A percentile compares a stretch with the other conserved stretches of the same genome.
phyloP scores from a whole-genome alignment of 1,140 invertebrate genomes.

The Apis mellifera region DNA sequence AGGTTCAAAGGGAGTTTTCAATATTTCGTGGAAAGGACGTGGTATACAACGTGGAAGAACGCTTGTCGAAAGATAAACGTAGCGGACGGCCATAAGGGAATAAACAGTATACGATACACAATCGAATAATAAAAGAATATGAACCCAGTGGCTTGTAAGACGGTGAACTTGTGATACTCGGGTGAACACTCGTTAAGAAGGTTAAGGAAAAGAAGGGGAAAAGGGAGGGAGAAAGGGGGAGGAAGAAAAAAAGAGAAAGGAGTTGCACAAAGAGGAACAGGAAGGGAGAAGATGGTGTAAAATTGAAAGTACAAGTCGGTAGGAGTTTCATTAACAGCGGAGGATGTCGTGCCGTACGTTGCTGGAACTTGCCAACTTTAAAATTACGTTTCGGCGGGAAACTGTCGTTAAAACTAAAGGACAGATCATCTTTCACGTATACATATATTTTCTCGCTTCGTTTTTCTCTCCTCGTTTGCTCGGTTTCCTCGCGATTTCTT shows the following conservation, averaged over 20 bases:
- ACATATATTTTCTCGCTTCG: background rate
- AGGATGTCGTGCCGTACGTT: conserved; percentile 56
- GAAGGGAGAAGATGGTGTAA: conserved; percentile 61
- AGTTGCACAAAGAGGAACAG: background rate
- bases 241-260: background rate
- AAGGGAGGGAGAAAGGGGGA: background rate
- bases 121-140: conserved; percentile 49
- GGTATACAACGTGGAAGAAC: background rate
- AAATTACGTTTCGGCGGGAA: conserved; percentile 78
- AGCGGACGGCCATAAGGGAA: conserved; percentile 6
- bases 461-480: background rate
- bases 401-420: conserved; percentile 60
- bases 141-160: conserved; percentile 39
- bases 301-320: conserved; percentile 76
- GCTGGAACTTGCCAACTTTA: conserved; percentile 75
- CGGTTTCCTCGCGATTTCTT: background rate
- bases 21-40: conserved; percentile 14
- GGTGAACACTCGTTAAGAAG: conserved; percentile 44
- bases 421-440: background rate
- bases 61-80: conserved; percentile 25
- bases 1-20: conserved; percentile 14
- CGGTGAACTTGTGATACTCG: conserved; percentile 29
- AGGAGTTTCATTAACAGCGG: conserved; percentile 78
- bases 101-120: conserved; percentile 42
- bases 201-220: background rate